Conservation (phyloP, 2,888 invertebrate genomes). For the Proisotoma minuta region DNA sequence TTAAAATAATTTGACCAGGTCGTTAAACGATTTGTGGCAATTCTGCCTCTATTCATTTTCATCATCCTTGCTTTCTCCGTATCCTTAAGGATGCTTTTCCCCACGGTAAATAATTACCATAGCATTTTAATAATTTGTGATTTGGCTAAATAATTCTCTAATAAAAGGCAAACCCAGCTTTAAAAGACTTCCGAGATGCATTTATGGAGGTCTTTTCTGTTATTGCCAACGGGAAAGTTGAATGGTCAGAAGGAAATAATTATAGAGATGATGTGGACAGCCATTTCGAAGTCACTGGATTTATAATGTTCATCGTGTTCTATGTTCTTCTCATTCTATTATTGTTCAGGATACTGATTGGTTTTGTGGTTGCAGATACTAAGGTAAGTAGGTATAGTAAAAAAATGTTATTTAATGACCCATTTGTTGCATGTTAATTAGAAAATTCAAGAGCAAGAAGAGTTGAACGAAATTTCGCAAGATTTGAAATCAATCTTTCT, state of each 20-base stretch:
- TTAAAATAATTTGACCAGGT: background rate
- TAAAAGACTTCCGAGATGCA: conserved; percentile 4
- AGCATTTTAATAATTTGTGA: too few species aligned
- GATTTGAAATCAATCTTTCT: conserved; percentile 13
- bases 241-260: conserved; percentile 9
- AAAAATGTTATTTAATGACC: background rate
- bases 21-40: conserved; percentile 17
- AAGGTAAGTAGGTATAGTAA: conserved; percentile 5
- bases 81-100: conserved; percentile 19
- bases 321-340: conserved; percentile 16
- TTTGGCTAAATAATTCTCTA: background rate
- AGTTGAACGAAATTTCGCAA: conserved; percentile 13
- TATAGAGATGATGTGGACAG: conserved; percentile 1
- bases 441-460: conserved; percentile 24
- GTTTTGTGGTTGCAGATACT: conserved; percentile 22
- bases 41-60: conserved; percentile 16
- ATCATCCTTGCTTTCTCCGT: conserved; percentile 15
- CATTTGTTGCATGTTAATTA: background rate
- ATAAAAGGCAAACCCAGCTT: background rate
- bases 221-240: conserved; percentile 13
- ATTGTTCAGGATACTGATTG: conserved; percentile 16
- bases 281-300: conserved; percentile 12
- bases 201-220: conserved; percentile 12
- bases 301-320: conserved; percentile 14
- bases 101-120: conserved; percentile 5